These are phyloP conservation scores for Typhlichthys eigenmanni DNA, from an alignment of 2,797 vertebrate genomes.

Conservation along the genomic window DNA sequence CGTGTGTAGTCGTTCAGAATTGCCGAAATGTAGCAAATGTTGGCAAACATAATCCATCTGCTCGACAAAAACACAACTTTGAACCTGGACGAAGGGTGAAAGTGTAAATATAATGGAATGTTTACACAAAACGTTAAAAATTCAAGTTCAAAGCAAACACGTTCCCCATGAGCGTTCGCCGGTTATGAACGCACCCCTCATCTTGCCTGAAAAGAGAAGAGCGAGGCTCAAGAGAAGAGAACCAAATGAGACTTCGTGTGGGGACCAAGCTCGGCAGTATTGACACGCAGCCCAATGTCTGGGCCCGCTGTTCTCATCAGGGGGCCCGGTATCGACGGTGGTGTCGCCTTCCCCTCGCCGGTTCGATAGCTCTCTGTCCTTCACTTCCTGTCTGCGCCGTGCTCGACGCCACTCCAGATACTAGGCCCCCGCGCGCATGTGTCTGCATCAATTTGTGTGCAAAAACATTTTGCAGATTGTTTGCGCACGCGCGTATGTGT, in stretches of 20 bases:
- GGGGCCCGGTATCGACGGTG: constrained; percentile 59
- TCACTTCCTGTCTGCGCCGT: constrained; percentile 65
- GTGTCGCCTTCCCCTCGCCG: constrained; percentile 61
- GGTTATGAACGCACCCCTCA: no score
- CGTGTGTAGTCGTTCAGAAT: no score
- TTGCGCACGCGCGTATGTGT: not conserved
- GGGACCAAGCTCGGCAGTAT: constrained; percentile 16
- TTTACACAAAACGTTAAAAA: no score
- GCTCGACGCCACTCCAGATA: constrained; percentile 42
- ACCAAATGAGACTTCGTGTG: not conserved
- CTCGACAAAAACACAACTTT: no score
- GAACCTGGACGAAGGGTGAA: no score
- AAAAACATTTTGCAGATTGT: no score
- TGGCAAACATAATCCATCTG: no score
- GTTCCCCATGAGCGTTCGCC: no score
- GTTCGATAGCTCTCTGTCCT: constrained; percentile 66
- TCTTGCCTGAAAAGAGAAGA: not conserved
- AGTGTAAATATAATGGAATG: no score
- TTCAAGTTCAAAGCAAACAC: no score
- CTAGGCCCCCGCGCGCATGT: no score
- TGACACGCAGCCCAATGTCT: constrained; percentile 43
- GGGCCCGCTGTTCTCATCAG: constrained; percentile 37
- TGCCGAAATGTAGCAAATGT: no score
- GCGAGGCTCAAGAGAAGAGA: not conserved
- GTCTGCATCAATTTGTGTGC: not conserved